These are phyloP conservation scores for Columba livia DNA, from an alignment of 2,113 vertebrate species.

Conservation along the genomic window DNA sequence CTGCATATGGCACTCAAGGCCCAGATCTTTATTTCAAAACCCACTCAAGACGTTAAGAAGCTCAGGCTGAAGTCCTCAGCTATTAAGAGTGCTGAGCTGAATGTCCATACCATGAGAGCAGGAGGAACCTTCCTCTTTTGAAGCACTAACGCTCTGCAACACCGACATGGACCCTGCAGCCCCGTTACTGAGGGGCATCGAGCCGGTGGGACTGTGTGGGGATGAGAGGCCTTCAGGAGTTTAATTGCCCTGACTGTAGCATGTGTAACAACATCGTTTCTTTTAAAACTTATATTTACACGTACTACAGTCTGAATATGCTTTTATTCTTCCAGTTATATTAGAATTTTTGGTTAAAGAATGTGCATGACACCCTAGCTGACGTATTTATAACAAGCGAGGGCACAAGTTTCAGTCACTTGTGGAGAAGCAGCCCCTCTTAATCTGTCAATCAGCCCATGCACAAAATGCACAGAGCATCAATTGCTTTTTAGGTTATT, in stretches of 20 bases:
- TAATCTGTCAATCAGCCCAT: constrained; percentile 67
- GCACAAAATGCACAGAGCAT: constrained; percentile 69
- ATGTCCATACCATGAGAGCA: neutral
- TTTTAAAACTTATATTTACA: neutral
- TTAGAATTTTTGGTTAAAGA: constrained; percentile 60
- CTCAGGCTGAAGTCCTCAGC: neutral
- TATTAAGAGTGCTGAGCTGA: neutral
- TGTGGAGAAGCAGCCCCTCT: constrained; percentile 42
- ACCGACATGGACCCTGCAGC: neutral
- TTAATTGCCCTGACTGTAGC: neutral
- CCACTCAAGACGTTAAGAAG: neutral
- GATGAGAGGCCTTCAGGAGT: neutral
- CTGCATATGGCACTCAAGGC: neutral
- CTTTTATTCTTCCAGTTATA: neutral
- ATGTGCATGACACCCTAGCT: constrained; percentile 18
- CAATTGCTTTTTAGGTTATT: constrained; percentile 76
- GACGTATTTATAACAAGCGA: constrained; percentile 67
- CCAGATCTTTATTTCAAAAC: neutral
- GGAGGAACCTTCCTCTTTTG: neutral
- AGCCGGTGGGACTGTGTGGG: neutral
- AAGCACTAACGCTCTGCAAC: neutral
- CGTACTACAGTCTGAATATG: neutral
- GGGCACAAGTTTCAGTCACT: constrained; percentile 51
- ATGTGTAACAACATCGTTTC: neutral
- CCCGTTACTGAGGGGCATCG: neutral